phyloP scores from a whole-genome alignment of 1,140 invertebrate genomes.

The Asbolus verrucosus region DNA sequence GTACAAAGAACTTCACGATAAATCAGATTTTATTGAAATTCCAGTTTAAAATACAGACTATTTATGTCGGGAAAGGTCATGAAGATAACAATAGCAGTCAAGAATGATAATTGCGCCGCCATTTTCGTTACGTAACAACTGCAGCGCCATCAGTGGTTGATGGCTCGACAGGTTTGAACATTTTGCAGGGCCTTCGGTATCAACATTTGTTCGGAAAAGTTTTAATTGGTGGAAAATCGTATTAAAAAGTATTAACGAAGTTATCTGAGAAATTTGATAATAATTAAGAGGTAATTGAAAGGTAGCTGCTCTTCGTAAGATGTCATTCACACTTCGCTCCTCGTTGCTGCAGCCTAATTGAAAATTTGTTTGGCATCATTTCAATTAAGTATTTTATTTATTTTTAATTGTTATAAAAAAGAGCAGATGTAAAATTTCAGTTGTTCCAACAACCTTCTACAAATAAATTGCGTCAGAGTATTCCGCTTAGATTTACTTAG shows the following conservation, averaged over 20 bases:
- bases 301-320: too few relatives aligned
- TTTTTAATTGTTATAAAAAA: constrained; percentile 8
- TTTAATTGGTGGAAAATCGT: neutral
- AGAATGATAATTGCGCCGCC: constrained; percentile 19
- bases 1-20: constrained; percentile 28
- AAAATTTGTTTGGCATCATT: constrained; percentile 8
- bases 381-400: constrained; percentile 4
- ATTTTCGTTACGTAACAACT: constrained; percentile 24
- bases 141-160: too few relatives aligned
- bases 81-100: constrained; percentile 6
- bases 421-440: constrained; percentile 18
- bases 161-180: too few relatives aligned
- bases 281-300: neutral
- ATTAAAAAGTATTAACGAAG: neutral
- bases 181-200: too few relatives aligned
- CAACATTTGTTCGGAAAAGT: too few relatives aligned
- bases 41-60: constrained; percentile 5
- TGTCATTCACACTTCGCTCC: too few relatives aligned
- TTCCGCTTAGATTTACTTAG: constrained; percentile 9
- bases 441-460: constrained; percentile 15
- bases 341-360: neutral
- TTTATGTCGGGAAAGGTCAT: constrained; percentile 19
- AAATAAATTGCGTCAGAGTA: constrained; percentile 28
- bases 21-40: constrained; percentile 36
- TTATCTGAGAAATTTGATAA: neutral